Conservation (phyloP, 2,888 invertebrate species). For the Apamea epomidion region DNA sequence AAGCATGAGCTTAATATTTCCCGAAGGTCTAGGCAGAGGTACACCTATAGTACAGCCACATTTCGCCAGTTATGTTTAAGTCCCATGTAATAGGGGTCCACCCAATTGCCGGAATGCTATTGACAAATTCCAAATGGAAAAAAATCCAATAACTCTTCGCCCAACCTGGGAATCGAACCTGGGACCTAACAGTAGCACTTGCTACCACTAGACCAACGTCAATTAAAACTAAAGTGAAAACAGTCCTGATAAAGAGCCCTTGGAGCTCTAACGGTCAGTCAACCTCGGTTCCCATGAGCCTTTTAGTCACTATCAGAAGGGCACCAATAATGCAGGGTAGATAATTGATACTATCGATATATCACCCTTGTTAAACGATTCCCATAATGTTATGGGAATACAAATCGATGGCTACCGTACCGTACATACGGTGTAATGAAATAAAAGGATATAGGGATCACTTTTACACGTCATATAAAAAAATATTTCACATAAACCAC, state of each 20-base stretch:
- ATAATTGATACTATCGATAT: constrained; percentile 85
- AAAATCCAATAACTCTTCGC: background rate
- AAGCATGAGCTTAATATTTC: too few species aligned
- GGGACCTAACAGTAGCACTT: background rate
- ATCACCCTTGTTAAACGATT: constrained; percentile 87
- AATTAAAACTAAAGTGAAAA: constrained; percentile 40
- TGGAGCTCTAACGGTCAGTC: constrained; percentile 55
- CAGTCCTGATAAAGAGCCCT: constrained; percentile 46
- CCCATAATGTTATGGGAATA: constrained; percentile 77
- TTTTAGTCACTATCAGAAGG: constrained; percentile 75
- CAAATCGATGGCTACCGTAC: constrained; percentile 69
- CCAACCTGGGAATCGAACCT: too few species aligned
- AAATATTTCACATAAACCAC: background rate
- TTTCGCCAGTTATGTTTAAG: background rate
- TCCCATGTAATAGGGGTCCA: background rate
- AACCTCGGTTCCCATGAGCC: constrained; percentile 72
- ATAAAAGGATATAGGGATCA: background rate
- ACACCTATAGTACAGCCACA: background rate
- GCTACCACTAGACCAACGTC: background rate
- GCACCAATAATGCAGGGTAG: constrained; percentile 76
- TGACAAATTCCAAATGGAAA: background rate
- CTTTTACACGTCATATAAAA: background rate
- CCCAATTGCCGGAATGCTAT: background rate
- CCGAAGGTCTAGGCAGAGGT: background rate
- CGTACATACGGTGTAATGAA: constrained; percentile 37